Conservation (phyloP, 1,140 invertebrate genomes). For the Cydia splendana region DNA sequence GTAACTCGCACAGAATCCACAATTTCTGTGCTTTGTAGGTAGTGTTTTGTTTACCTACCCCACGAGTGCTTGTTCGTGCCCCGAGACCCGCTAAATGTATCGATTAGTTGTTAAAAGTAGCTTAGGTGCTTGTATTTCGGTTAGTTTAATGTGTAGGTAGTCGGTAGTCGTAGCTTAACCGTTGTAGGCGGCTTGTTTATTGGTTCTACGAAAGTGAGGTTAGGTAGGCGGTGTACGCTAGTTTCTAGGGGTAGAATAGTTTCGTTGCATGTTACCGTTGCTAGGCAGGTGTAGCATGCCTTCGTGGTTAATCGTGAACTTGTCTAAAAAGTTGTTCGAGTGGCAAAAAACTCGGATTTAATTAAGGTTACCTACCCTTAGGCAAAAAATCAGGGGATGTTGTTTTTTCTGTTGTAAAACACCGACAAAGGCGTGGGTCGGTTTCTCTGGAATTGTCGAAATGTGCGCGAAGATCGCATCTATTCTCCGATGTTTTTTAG, state of each 20-base stretch:
- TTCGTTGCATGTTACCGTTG: conserved; percentile 14
- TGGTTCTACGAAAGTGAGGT: conserved; percentile 10
- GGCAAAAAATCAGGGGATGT: conserved; percentile 27
- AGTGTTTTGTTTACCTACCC: conserved; percentile 32
- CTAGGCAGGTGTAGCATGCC: conserved; percentile 4
- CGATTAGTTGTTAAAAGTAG: conserved; percentile 24
- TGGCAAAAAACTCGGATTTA: conserved; percentile 26
- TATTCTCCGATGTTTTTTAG: conserved; percentile 8
- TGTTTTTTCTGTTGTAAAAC: conserved; percentile 31
- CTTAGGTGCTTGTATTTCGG: conserved; percentile 7
- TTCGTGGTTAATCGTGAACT: conserved; percentile 14
- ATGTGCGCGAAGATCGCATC: conserved; percentile 14
- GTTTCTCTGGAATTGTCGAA: conserved; percentile 9
- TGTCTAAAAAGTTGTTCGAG: conserved; percentile 20
- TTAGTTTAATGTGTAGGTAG: conserved; percentile 3
- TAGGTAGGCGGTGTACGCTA: background rate
- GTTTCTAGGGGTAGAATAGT: background rate
- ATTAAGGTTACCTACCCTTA: conserved; percentile 27
- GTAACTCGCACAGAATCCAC: conserved; percentile 11
- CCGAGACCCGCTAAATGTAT: conserved; percentile 7
- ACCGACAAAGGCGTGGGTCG: conserved; percentile 28
- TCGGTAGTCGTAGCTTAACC: background rate
- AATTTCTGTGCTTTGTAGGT: conserved; percentile 21
- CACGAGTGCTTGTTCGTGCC: background rate
- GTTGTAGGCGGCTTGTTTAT: conserved; percentile 2